Evolutionary conservation across 2,113 vertebrate genomes (phyloP), one percentile per base, ranked within the genome.

Genomic region (Sorex fumeus): DNA sequence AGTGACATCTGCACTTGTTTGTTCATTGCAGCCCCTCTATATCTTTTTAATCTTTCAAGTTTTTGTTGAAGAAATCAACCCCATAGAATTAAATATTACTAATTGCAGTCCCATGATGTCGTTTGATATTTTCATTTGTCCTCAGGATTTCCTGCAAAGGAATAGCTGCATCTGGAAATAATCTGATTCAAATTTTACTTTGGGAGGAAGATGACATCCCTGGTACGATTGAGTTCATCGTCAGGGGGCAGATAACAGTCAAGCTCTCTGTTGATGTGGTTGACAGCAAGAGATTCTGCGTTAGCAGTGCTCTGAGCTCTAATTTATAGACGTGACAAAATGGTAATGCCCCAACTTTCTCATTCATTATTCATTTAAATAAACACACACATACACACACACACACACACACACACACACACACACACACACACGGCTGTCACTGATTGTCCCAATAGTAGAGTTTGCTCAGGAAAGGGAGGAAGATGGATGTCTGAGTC

Each of bases 181-280:
- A 93, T 85, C 57, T 28, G 2, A 79, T 53, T 75, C 40, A 9
- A 21, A 70, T 94, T 91, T 91, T n/a, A 50, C 47, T 86, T 67
- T 34, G 28, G n/a, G 19, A 85, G 16, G 78, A 75, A 57, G 34
- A 57, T 69, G 81, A 62, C 30, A 45, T 28, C 47, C 43, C 43
- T 10, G 2, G 25, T 47, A 10, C n/a, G 70, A 28, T 12, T 28
- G 64, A 74, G 6, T 40, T 79, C 40, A 57, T 60, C 75, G 60
- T 80, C 72, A 32, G 72, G 43, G 81, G 40, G 27, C 40, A 66
- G 13, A 43, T 53, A 75, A 34, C 1, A 0, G 10, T 74, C 67
- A 40, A 78, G 81, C 69, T 27, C 64, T 18, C 64, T 18, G 71
- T 75, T 69, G 43, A 28, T 83, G 19, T 75, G 45, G 74, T 13